Evolutionary conservation across 1,140 invertebrate species (phyloP).

Genomic region (Chrysomallon squamiferum): DNA sequence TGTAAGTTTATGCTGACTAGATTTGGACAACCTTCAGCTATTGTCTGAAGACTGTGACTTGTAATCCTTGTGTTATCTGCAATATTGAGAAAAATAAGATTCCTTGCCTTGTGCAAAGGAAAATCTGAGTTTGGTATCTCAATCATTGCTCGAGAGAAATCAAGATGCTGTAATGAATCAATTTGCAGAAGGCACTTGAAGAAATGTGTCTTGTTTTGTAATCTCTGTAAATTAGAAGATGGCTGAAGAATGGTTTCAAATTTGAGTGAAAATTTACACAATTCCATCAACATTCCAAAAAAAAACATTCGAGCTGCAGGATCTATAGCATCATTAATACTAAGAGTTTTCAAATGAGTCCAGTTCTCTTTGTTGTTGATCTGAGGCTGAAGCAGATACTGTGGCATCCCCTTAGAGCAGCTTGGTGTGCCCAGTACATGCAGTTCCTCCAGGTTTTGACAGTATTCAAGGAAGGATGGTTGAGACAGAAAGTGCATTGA

Average conservation of each 20-base stretch:
- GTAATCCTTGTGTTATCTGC: conserved; percentile 38
- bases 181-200: conserved; percentile 36
- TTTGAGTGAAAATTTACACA: conserved; percentile 42
- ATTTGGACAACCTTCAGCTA: conserved; percentile 41
- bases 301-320: conserved; percentile 51
- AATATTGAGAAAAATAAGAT: conserved; percentile 42
- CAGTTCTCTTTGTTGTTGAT: conserved; percentile 27
- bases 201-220: conserved; percentile 30
- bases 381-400: conserved; percentile 24
- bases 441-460: conserved; percentile 34
- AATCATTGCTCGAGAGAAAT: conserved; percentile 41
- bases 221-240: conserved; percentile 35
- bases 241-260: conserved; percentile 48
- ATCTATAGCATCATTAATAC: conserved; percentile 51
- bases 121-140: conserved; percentile 30
- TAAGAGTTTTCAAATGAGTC: conserved; percentile 38
- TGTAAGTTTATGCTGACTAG: conserved; percentile 42
- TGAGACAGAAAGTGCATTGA: conserved; percentile 26
- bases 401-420: conserved; percentile 22
- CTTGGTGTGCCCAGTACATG: conserved; percentile 34
- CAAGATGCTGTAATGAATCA: conserved; percentile 35
- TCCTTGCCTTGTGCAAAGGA: conserved; percentile 2
- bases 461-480: conserved; percentile 39
- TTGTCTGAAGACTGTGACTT: conserved; percentile 25
- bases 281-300: conserved; percentile 44